Conservation (phyloP, 2,888 invertebrate species). For the Pachydiplax longipennis region DNA sequence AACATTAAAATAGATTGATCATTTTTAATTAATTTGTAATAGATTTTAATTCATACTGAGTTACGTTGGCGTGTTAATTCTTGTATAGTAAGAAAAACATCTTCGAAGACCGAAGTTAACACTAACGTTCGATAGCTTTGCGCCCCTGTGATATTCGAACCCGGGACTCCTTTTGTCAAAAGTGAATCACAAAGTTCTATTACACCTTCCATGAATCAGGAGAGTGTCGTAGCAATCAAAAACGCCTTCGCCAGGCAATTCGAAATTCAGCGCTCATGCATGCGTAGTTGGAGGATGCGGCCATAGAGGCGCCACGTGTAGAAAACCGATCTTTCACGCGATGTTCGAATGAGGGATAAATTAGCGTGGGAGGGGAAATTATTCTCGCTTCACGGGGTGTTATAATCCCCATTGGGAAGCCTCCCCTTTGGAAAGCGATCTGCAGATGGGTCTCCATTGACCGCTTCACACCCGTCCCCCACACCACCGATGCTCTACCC, state of each 20-base stretch:
- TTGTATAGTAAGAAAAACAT: too few species aligned
- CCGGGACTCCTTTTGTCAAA: too few species aligned
- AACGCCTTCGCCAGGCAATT: neutral
- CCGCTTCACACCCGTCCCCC: neutral
- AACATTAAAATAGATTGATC: too few species aligned
- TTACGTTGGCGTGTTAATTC: too few species aligned
- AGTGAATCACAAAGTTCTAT: too few species aligned
- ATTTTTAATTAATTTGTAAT: too few species aligned
- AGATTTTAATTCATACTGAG: too few species aligned
- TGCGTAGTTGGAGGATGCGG: too few species aligned
- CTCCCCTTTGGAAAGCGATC: neutral
- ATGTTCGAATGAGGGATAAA: neutral
- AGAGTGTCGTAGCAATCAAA: neutral
- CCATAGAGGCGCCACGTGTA: neutral
- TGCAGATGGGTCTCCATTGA: neutral
- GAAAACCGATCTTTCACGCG: neutral
- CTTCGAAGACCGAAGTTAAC: too few species aligned
- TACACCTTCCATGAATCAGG: too few species aligned
- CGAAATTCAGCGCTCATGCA: neutral
- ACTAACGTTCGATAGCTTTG: too few species aligned
- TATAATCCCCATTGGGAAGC: conserved; percentile 17
- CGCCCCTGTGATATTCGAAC: too few species aligned
- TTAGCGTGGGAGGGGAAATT: conserved; percentile 4
- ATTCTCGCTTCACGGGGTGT: conserved; percentile 39
- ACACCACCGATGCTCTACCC: neutral